These are phyloP conservation scores for Cochlearius cochlearius DNA, from an alignment of 2,113 vertebrate species.

Conservation along the genomic window DNA sequence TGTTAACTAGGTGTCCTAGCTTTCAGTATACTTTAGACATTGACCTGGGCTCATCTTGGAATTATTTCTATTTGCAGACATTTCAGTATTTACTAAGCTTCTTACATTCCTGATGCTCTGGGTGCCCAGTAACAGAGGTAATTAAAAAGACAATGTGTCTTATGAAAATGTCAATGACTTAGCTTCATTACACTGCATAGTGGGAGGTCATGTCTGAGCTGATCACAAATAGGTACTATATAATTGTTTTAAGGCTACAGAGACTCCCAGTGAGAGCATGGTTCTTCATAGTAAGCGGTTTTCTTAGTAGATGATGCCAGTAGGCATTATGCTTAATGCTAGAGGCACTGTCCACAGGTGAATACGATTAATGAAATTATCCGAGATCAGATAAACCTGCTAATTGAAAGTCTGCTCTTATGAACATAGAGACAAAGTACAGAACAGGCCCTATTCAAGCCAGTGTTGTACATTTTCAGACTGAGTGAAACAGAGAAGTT, in stretches of 20 bases:
- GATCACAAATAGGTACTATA: neutral
- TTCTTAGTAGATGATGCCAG: neutral
- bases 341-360: neutral
- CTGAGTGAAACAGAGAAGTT: neutral
- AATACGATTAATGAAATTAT: neutral
- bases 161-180: neutral
- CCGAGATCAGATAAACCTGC: neutral
- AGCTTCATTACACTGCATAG: neutral
- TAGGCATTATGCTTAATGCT: neutral
- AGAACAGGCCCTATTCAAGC: neutral
- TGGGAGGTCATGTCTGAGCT: neutral
- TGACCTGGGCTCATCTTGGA: neutral
- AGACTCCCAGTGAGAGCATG: neutral
- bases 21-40: neutral
- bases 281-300: neutral
- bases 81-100: neutral
- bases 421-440: neutral
- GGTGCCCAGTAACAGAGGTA: neutral
- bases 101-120: neutral
- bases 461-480: neutral
- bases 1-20: neutral
- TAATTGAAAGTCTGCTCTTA: neutral
- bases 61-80: neutral
- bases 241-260: neutral
- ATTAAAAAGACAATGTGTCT: neutral